Base-by-base conservation (phyloP, 2,113 vertebrate species). In the Corythaeola cristata region DNA sequence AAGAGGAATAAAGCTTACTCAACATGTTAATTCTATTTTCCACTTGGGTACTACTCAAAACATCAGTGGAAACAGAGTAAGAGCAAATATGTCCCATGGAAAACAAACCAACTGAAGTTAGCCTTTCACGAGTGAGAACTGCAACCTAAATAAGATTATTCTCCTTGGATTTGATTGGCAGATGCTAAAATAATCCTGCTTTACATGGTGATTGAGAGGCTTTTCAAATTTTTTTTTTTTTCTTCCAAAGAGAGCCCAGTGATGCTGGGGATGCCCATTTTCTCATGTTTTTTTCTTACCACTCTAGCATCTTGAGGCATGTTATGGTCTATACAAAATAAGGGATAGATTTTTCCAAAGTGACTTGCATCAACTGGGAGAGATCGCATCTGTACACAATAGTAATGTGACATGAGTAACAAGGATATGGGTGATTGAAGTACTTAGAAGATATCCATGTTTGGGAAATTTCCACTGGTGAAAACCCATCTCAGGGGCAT, bases 1-100 rank as follows among this genome's bases (percentile, higher is more conserved):
- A 97, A 97, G 89, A 85, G 53, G 88, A 96, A 96, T 97, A 97
- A 98, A 97, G 80, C 71, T 94, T 97, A 92, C 89, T 97, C 96
- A 94, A 84, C 89, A 96, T 69, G 83, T 92, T 97, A 97, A 96
- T 96, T 96, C 93, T 92, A 95, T 96, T 96, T 97, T 97, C 95
- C 96, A 96, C 97, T 97, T 95, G 97, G 96, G 96, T 96, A 86
- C 95, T 45, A 91, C 95, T 97, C 72, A 62, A 86, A 96, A 92
- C 67, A 90, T 82, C 79, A 94, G 64, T 63, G 77, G 76, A 95
- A 87, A 89, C 20, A n/a, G 67, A 89, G 47, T 55, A 59, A 76
- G 67, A 93, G 67, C 47, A 93, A 92, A 79, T 89, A 62, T 5
- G 27, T 91, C 86, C 90, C 82, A 71, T 90, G 84, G 85, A 96